A percentile compares a stretch with the other conserved stretches of the same genome.
Conservation (phyloP, 2,113 vertebrate genomes). For the Otis tarda region DNA sequence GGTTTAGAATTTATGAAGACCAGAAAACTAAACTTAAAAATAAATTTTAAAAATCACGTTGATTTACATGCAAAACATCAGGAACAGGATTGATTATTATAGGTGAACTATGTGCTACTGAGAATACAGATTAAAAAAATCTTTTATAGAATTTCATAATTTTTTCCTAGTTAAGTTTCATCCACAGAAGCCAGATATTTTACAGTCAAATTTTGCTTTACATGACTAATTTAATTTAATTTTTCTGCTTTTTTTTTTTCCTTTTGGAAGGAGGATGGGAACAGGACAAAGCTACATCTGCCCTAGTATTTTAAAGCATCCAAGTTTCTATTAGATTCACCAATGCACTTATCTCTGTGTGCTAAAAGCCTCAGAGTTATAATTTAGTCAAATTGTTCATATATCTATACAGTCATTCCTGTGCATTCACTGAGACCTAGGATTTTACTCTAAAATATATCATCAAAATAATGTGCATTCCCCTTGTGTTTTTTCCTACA, state of each 20-base stretch:
- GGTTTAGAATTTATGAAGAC: not conserved
- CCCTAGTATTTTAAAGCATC: not conserved
- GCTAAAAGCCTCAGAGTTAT: not conserved
- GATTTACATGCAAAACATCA: not conserved
- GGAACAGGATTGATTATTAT: not conserved
- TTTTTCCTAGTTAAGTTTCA: not conserved
- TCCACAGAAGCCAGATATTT: not conserved
- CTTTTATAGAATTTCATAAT: not conserved
- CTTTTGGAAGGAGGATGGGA: fast-evolving
- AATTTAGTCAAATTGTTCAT: not conserved
- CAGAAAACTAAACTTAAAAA: not conserved
- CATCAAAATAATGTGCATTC: not conserved
- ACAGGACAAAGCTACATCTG: not conserved
- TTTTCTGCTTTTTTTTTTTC: not conserved
- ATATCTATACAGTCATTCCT: not conserved
- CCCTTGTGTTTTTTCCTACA: not conserved
- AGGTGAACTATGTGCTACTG: not conserved
- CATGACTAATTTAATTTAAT: not conserved
- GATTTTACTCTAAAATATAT: not conserved
- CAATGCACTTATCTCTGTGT: not conserved
- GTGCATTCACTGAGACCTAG: not conserved
- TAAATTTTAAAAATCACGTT: not conserved
- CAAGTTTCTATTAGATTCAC: not conserved
- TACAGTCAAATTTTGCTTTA: not conserved
- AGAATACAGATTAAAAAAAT: not conserved